Percentiles rank a stretch among this genome's conserved stretches.
These are phyloP conservation scores for Peribatodes rhomboidaria DNA, from an alignment of 2,888 invertebrate genomes.

Conservation along the genomic window DNA sequence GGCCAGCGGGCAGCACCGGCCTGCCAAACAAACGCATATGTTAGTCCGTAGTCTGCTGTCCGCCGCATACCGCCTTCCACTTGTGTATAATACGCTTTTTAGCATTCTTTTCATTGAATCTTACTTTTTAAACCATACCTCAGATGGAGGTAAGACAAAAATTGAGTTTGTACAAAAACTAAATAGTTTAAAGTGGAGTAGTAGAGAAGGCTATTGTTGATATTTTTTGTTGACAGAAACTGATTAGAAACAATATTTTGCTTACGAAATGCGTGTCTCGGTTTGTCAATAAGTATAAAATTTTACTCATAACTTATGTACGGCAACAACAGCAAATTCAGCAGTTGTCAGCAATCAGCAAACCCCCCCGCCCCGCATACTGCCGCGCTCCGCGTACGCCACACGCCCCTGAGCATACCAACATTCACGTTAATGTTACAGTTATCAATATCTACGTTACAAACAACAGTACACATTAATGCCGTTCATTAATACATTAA, in stretches of 20 bases:
- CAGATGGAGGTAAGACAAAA: neutral
- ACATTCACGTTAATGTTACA: constrained; percentile 78
- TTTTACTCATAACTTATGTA: constrained; percentile 85
- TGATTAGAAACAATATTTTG: constrained; percentile 47
- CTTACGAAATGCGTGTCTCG: constrained; percentile 72
- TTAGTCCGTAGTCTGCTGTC: constrained; percentile 71
- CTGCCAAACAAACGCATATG: constrained; percentile 83
- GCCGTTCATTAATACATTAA: neutral
- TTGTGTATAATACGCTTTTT: constrained; percentile 34
- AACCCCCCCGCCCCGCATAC: constrained; percentile 78
- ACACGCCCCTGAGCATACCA: constrained; percentile 85
- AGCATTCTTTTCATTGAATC: constrained; percentile 4
- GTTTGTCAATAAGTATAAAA: constrained; percentile 82
- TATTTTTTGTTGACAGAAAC: neutral
- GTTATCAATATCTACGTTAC: constrained; percentile 44
- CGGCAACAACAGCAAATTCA: constrained; percentile 84
- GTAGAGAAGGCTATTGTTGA: neutral
- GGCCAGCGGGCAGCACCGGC: constrained; percentile 86
- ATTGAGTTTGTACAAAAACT: neutral
- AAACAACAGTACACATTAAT: no score
- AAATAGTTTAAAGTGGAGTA: constrained; percentile 1
- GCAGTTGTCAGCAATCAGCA: constrained; percentile 85
- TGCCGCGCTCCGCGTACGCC: constrained; percentile 82
- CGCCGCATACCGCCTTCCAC: constrained; percentile 49
- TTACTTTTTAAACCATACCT: constrained; percentile 10